Base-by-base conservation (phyloP, 2,888 invertebrate genomes). In the Cecidostiba fungosa region DNA sequence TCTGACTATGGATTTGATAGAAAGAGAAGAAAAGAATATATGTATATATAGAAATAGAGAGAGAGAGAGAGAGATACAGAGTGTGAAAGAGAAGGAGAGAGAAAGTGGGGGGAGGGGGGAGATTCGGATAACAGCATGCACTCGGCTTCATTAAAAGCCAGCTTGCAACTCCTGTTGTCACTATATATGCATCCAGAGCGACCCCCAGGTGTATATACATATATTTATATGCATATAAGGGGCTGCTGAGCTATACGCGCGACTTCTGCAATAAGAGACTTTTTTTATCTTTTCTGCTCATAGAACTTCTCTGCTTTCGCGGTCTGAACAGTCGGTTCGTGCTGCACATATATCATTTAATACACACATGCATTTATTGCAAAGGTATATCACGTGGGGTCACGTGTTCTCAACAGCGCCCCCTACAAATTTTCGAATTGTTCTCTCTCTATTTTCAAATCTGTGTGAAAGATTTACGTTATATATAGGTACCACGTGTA, bases 1-100 rank as follows among this genome's bases (percentile, higher is more conserved):
- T 85, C 78, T 82, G 85, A 78, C 85, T 82, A 85, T 85, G 82
- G 78, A 82, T 85, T 82, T n/a, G 59, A 76, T 54, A 81, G 50
- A 84, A 10, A 76, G 26, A 78, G 47, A 32, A n/a, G 69, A n/a
- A 81, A 29, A 29, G 10, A 66, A n/a, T 4, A 26, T 12, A 62
- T 62, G 12, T 26, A 23, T 12, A 66, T 26, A 14, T 26, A 26
- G 66, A 66, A 4, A 66, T 26, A 66, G n/a, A 23, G 14, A 73
- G 5, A 74, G n/a, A 74, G 8, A 62, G 6, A 79, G 54, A 70
- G 14, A 50, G 36, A 50, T 14, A 43, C 16, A 43, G 8, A 19
- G 16, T 10, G 23, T 16, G 19, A 23, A 10, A 80, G n/a, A 74
- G 29, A 81, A 16, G 26, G 2, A 73, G 14, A 23, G 23, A 36